Base-by-base conservation (phyloP, 64 coral and sea anemone species). In the Cladopsammia gracilis region DNA sequence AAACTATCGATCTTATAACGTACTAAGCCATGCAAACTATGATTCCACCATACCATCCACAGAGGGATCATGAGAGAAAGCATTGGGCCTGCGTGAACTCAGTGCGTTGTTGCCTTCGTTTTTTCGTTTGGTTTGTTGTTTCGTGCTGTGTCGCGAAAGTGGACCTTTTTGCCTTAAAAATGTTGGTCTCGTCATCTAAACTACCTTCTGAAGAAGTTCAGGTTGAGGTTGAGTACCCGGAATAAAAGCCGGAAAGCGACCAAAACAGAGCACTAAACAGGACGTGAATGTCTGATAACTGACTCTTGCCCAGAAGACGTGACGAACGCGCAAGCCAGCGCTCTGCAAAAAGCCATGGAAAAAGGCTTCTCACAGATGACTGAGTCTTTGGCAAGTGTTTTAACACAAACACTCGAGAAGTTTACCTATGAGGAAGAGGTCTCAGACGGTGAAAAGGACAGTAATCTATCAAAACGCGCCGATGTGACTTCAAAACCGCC, bases 341-440 rank as follows among this genome's bases (percentile, higher is more conserved):
- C 70, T 72, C 45, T 45, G 66, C 66, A 10, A 72, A 72, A 72
- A 43, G 15, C 70, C 11, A 11, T 72, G 70, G 70, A 72, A 44
- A 72, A 72, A 72, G 70, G 70, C 11, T 72, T 72, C 45, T 72
- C 70, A 25, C 70, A 44, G 70, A 72, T 72, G 70, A 34, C 70
- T 4, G 26, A 72, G 26, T 72, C 70, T 9, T 44, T 72, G 9
- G 14, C 70, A 3, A 72, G 8, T 10, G 25, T 44, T 12, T 12
- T 72, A 25, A 72, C 70, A 45, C 70, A 72, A 72, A 72, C 70
- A 1, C 70, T 72, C 45, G 9, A 72, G 70, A 72, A 72, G 14
- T 64, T 44, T 72, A 34, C 45, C 1, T 72, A 34, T 72, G 70
- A 72, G 25, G 66, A 70, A 25, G 20, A 70, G 66, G 66, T 70